A percentile compares a stretch with the other conserved stretches of the same genome.
Evolutionary conservation across 2,113 vertebrate genomes (phyloP).

Genomic region (Larimichthys polyactis): DNA sequence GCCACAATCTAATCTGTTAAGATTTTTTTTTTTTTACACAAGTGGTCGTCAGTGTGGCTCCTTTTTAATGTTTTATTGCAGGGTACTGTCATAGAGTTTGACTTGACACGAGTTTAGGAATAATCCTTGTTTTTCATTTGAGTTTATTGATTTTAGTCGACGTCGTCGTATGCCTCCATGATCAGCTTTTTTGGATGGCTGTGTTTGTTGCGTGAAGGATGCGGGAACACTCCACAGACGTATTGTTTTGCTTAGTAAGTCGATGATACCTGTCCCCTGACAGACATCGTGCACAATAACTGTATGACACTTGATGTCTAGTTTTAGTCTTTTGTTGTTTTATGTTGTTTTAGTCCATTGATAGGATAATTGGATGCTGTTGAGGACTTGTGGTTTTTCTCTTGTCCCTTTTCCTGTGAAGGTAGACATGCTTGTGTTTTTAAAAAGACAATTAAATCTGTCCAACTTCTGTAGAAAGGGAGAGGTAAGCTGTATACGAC

Average conservation of each 20-base stretch:
- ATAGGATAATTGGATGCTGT: neutral
- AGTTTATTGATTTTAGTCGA: conserved; percentile 5
- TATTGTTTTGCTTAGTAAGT: neutral
- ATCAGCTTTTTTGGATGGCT: conserved; percentile 10
- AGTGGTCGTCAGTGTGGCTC: neutral
- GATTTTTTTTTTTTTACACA: neutral
- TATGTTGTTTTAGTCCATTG: neutral
- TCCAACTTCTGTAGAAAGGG: neutral
- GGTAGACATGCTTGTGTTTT: neutral
- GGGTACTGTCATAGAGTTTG: neutral
- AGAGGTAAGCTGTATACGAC: neutral
- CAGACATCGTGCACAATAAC: neutral
- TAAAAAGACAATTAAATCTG: neutral
- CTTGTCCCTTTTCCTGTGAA: neutral
- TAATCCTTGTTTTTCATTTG: neutral
- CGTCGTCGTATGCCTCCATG: neutral
- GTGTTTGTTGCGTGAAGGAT: conserved; percentile 5
- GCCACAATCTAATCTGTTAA: neutral
- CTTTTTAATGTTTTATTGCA: neutral
- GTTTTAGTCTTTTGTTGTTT: neutral
- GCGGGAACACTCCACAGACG: neutral
- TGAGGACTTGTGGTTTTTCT: too few species aligned
- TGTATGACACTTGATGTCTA: neutral
- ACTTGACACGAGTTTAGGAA: conserved; percentile 1
- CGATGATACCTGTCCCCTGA: too few species aligned